phyloP scores from a whole-genome alignment of 2,113 vertebrate genomes.

The Bos indicus region DNA sequence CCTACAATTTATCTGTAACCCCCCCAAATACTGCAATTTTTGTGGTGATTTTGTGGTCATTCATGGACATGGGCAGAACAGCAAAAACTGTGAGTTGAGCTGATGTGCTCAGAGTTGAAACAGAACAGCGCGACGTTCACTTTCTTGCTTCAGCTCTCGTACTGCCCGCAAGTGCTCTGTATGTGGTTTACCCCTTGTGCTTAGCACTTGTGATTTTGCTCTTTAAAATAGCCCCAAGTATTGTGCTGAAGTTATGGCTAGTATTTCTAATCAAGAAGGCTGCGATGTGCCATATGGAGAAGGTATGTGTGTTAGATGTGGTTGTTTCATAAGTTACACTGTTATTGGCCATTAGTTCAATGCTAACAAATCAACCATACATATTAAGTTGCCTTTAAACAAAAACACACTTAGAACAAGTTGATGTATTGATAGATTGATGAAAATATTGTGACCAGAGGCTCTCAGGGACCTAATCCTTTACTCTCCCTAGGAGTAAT shows the following conservation, averaged over 20 bases:
- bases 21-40: not conserved
- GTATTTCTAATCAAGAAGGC: not conserved
- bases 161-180: not conserved
- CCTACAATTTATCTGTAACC: not conserved
- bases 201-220: not conserved
- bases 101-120: not conserved
- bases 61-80: not conserved
- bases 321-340: not conserved
- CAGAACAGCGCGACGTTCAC: not conserved
- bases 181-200: not conserved
- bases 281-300: not conserved
- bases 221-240: not conserved
- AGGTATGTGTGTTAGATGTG: not conserved
- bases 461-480: not conserved
- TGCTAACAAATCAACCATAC: not conserved
- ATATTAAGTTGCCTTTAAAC: not conserved
- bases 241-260: not conserved
- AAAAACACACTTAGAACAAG: not conserved
- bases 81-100: not conserved
- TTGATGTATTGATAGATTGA: not conserved
- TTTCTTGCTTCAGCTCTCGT: not conserved
- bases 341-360: not conserved
- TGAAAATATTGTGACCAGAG: not conserved
- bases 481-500: not conserved
- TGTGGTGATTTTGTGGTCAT: not conserved